A percentile compares a stretch with the other conserved stretches of the same genome.
These are phyloP conservation scores for Ranitomeya variabilis DNA, from an alignment of 2,113 vertebrate genomes.

Conservation along the genomic window DNA sequence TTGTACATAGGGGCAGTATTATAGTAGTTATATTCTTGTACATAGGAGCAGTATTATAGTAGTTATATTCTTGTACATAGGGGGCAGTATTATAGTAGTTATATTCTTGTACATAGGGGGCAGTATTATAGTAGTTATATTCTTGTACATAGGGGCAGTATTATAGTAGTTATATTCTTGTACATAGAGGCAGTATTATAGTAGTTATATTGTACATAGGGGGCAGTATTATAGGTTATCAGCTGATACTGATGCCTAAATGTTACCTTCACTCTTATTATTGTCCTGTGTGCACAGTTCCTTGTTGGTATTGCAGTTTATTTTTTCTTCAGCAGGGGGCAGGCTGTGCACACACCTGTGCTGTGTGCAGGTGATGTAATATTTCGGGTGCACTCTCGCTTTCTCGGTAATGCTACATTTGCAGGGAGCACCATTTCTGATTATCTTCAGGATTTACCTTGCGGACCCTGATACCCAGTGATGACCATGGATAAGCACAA, in stretches of 20 bases:
- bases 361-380: neutral
- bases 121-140: no score
- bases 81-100: no score
- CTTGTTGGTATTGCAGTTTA: neutral
- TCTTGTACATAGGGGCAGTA: no score
- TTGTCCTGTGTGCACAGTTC: neutral
- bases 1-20: neutral
- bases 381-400: neutral
- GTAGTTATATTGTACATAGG: neutral
- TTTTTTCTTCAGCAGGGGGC: neutral
- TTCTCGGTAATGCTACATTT: neutral
- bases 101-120: no score
- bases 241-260: no score
- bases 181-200: neutral
- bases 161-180: no score
- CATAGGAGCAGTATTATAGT: no score
- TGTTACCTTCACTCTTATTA: no score
- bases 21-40: no score
- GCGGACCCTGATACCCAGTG: neutral
- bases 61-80: no score
- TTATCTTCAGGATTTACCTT: conserved; percentile 8
- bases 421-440: neutral
- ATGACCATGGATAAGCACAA: neutral
- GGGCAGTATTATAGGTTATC: neutral
- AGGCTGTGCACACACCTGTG: neutral